Evolutionary conservation across 2,797 vertebrate species (phyloP).

Genomic region (Pangasius krempfi): DNA sequence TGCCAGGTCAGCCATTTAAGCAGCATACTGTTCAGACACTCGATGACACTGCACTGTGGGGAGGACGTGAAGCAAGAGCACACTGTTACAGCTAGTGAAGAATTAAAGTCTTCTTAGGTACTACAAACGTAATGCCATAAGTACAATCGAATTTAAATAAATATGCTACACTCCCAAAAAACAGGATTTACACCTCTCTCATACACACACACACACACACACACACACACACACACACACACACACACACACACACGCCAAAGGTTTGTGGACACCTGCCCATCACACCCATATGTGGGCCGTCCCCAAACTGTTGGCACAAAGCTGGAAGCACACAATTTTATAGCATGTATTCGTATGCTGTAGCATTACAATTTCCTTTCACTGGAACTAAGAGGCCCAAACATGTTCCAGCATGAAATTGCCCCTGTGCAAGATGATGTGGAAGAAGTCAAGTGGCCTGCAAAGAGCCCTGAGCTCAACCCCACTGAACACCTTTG

Average conservation of each 20-base stretch:
- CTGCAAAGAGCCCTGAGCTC: not conserved
- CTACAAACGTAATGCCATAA: not conserved
- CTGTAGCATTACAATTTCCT: no score
- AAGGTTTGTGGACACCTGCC: not conserved
- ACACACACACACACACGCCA: no score
- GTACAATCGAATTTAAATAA: not conserved
- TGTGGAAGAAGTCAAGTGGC: no score
- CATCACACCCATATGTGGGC: no score
- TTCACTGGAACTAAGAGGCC: no score
- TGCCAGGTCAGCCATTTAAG: constrained; percentile 90
- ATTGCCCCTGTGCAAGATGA: no score
- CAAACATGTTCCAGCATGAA: no score
- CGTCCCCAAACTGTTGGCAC: no score
- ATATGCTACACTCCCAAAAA: not conserved
- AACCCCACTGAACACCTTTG: not conserved
- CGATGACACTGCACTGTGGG: constrained; percentile 86
- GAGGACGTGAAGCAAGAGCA: not conserved
- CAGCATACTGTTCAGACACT: constrained; percentile 86
- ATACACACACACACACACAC: no score
- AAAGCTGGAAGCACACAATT: no score
- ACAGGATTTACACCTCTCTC: not conserved
- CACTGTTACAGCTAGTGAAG: not conserved
- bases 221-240: not conserved
- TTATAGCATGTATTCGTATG: no score
- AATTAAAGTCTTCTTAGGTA: not conserved